phyloP scores from a whole-genome alignment of 2,797 vertebrate genomes.

The Coracias cyanogaster region DNA sequence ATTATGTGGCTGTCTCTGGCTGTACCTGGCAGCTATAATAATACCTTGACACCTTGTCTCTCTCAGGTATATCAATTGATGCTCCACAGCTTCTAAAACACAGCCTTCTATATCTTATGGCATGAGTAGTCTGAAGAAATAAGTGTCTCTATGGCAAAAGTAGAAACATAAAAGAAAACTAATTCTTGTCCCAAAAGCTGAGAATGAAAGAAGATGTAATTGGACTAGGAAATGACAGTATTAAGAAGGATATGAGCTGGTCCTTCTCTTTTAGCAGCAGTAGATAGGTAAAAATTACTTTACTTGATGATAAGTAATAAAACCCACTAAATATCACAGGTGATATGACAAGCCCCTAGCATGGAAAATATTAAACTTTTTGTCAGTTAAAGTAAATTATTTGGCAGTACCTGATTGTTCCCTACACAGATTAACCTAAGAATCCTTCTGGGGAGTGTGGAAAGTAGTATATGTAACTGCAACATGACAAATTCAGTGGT shows the following conservation, averaged over 20 bases:
- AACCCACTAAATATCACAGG: neutral
- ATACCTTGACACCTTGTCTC: constrained; percentile 8
- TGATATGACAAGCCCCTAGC: neutral
- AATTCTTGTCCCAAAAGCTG: neutral
- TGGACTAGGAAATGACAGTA: neutral
- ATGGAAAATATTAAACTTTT: neutral
- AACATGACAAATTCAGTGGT: neutral
- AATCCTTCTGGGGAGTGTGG: neutral
- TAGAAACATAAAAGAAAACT: neutral
- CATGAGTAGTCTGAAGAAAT: neutral
- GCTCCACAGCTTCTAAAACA: neutral
- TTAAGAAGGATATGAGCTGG: neutral
- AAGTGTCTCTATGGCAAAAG: neutral
- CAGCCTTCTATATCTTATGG: neutral
- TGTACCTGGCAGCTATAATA: neutral
- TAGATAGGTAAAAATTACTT: neutral
- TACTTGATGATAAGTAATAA: neutral
- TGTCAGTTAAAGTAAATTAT: neutral
- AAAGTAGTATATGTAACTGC: neutral
- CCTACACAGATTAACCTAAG: neutral
- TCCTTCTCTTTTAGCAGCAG: neutral
- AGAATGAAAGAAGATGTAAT: neutral
- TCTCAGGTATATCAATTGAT: neutral
- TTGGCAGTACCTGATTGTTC: neutral
- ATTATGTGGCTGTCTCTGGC: constrained; percentile 15